Percentiles rank a stretch among this genome's conserved stretches.
phyloP scores from a whole-genome alignment of 30 jellyfish, hydroid and myxozoan species.

The Cassiopea xamachana region DNA sequence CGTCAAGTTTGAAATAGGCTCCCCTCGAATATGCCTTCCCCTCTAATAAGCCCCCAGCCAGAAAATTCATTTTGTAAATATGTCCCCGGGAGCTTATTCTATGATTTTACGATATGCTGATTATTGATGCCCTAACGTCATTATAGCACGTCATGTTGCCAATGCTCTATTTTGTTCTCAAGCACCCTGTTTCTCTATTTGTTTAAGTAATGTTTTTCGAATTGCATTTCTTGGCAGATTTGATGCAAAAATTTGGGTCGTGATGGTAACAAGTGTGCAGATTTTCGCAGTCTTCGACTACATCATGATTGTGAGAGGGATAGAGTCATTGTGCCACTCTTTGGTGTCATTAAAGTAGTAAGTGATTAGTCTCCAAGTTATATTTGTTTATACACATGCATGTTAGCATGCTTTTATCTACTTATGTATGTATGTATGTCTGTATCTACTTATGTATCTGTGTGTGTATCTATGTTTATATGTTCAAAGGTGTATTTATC shows the following conservation, averaged over 20 bases:
- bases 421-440: not conserved
- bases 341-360: conserved; percentile 51
- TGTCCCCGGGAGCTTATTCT: no score
- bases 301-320: conserved; percentile 20
- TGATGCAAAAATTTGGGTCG: conserved; percentile 1
- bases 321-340: conserved; percentile 49
- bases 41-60: no score
- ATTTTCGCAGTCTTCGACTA: conserved; percentile 13
- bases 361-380: not conserved
- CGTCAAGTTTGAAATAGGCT: no score
- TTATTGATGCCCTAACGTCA: no score
- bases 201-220: not conserved
- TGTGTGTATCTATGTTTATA: no score
- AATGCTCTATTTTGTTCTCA: not conserved
- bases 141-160: not conserved
- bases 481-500: not conserved
- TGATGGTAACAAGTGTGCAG: conserved; percentile 16
- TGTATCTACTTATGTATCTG: not conserved
- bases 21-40: no score
- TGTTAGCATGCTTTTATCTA: not conserved
- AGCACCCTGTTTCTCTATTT: not conserved
- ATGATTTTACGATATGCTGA: no score
- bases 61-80: no score
- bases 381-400: not conserved
- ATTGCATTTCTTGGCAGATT: conserved; percentile 9